These are phyloP conservation scores for Passer montanus DNA, from an alignment of 2,113 vertebrate species.

Conservation along the genomic window DNA sequence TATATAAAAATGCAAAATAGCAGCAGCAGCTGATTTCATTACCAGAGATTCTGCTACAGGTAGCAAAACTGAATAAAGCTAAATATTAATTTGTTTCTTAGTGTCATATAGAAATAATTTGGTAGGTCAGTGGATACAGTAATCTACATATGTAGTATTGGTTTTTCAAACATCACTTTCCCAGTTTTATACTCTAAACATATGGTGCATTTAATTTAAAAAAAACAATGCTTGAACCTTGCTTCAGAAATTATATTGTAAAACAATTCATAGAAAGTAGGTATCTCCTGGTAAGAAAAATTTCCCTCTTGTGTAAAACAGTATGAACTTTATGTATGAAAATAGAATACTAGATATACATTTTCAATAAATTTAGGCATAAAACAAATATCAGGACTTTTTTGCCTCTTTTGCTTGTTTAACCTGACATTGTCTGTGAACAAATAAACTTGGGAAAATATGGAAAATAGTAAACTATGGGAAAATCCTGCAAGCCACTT, in stretches of 20 bases:
- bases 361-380: not conserved
- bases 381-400: not conserved
- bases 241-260: not conserved
- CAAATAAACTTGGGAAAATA: not conserved
- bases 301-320: not conserved
- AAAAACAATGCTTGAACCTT: not conserved
- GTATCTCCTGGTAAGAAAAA: not conserved
- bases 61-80: not conserved
- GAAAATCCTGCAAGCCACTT: not conserved
- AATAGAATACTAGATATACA: not conserved
- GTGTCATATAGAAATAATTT: not conserved
- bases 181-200: not conserved
- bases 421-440: not conserved
- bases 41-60: not conserved
- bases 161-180: not conserved
- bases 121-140: not conserved
- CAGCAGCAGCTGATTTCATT: not conserved
- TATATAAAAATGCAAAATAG: not conserved
- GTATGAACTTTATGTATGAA: not conserved
- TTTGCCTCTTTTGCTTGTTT: not conserved
- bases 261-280: not conserved
- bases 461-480: not conserved
- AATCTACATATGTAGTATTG: not conserved
- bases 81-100: not conserved
- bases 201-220: not conserved